Percentiles rank a stretch among this genome's conserved stretches.
Evolutionary conservation across 2,113 vertebrate species (phyloP).

Genomic region (Pedionomus torquatus): DNA sequence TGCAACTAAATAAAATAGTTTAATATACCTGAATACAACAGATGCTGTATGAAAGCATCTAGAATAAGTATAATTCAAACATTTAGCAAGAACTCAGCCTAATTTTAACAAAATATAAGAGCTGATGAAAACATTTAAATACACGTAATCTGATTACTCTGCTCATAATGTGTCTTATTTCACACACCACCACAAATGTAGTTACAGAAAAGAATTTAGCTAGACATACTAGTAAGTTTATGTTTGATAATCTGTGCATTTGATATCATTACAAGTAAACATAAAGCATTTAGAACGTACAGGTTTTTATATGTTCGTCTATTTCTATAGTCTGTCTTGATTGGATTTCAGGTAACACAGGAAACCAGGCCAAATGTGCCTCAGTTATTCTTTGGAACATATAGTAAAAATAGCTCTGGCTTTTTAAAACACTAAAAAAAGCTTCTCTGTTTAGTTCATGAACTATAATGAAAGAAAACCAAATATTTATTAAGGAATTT

Average conservation of each 20-base stretch:
- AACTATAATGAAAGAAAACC: background rate
- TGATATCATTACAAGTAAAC: background rate
- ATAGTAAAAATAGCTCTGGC: background rate
- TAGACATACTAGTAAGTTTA: background rate
- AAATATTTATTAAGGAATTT: background rate
- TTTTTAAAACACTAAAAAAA: background rate
- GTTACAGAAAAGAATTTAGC: background rate
- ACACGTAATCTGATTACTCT: background rate
- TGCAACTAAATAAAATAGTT: slow-evolving; percentile 11
- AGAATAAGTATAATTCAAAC: background rate
- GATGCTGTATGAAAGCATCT: background rate
- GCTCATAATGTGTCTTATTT: background rate
- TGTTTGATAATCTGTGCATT: background rate
- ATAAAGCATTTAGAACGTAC: background rate
- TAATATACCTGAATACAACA: background rate
- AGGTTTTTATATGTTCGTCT: background rate
- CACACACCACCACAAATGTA: background rate
- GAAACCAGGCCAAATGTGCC: background rate
- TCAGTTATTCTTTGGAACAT: background rate
- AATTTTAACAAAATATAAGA: background rate
- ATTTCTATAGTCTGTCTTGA: background rate
- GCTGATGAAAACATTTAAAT: background rate
- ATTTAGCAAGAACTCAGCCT: background rate
- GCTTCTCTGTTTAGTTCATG: background rate
- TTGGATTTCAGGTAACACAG: background rate